These are phyloP conservation scores for Takifugu flavidus DNA, from an alignment of 2,113 vertebrate species.

Conservation along the genomic window DNA sequence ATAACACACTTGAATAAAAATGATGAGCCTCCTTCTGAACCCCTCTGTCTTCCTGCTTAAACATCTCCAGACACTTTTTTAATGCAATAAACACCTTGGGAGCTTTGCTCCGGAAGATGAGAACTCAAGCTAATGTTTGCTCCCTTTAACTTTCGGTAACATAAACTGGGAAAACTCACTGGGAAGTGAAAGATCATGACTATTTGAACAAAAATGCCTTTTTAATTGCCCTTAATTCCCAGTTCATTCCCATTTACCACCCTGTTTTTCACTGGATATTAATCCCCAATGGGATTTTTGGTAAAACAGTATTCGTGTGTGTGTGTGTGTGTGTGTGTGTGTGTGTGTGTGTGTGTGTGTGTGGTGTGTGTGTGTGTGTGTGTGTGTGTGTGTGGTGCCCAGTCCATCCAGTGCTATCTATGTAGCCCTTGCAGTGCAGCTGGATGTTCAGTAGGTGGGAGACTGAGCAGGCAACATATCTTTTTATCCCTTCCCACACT, in stretches of 20 bases:
- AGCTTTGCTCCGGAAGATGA: background rate
- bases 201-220: too few species aligned
- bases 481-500: slow-evolving; percentile 79
- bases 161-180: too few species aligned
- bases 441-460: slow-evolving; percentile 82
- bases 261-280: too few species aligned
- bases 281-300: too few species aligned
- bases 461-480: slow-evolving; percentile 62
- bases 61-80: background rate
- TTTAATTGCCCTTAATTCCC: too few species aligned
- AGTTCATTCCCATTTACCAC: too few species aligned
- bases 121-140: background rate
- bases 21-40: slow-evolving; percentile 66
- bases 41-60: slow-evolving; percentile 28
- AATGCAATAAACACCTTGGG: background rate
- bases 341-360: too few species aligned
- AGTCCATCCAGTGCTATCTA: background rate
- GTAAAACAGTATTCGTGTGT: too few species aligned
- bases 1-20: slow-evolving; percentile 76
- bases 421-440: slow-evolving; percentile 70
- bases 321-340: too few species aligned
- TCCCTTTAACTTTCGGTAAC: background rate
- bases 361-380: too few species aligned
- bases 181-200: too few species aligned
- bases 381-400: too few species aligned